Evolutionary conservation across 2,113 vertebrate genomes (phyloP).

Genomic region (Polypterus bichir): DNA sequence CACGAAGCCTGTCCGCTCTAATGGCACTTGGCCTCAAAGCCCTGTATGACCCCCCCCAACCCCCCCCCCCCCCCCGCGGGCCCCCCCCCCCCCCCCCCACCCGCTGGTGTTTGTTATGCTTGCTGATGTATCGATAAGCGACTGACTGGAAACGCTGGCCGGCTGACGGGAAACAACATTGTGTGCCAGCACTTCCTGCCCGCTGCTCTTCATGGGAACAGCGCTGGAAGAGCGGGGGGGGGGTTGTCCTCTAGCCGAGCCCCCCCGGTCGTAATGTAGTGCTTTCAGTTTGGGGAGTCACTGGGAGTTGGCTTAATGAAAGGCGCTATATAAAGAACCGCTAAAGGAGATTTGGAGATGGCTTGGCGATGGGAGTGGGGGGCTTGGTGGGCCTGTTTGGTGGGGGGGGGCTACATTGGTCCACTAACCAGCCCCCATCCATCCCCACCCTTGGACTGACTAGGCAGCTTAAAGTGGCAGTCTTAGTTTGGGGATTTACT

Average conservation of each 20-base stretch:
- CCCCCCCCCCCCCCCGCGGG: background rate
- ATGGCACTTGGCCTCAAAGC: background rate
- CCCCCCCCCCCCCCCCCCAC: background rate
- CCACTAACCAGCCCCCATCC: too few relatives aligned
- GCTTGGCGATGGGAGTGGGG: too few relatives aligned
- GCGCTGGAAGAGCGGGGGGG: slow-evolving; percentile 13
- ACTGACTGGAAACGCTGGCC: background rate
- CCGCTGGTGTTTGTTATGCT: background rate
- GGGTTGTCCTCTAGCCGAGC: background rate
- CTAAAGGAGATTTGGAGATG: slow-evolving; percentile 15
- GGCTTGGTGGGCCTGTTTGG: background rate
- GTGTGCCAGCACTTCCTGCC: slow-evolving; percentile 13
- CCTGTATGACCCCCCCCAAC: background rate
- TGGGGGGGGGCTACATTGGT: background rate
- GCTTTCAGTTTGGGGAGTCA: background rate
- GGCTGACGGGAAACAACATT: slow-evolving; percentile 14
- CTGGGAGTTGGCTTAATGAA: background rate
- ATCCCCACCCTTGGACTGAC: too few relatives aligned
- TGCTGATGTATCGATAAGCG: background rate
- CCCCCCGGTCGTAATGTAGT: background rate
- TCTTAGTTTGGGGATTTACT: too few relatives aligned
- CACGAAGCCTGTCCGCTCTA: background rate
- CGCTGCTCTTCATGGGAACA: slow-evolving; percentile 5
- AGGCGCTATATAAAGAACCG: background rate
- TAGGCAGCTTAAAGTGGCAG: too few relatives aligned